These are phyloP conservation scores for Ichneumoninae sp. DNA, from an alignment of 2,888 invertebrate genomes.

Conservation along the genomic window DNA sequence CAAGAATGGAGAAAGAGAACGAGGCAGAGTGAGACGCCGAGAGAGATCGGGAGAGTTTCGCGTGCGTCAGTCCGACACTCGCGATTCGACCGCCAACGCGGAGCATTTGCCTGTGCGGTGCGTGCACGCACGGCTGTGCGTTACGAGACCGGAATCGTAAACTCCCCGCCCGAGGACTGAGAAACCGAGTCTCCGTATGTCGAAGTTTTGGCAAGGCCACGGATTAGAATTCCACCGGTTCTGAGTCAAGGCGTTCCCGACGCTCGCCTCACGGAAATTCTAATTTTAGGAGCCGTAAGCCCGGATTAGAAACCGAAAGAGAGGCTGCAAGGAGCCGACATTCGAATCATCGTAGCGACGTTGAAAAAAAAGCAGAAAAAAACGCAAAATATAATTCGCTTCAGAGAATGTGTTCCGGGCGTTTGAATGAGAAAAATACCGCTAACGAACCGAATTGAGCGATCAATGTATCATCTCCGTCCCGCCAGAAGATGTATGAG, in stretches of 20 bases:
- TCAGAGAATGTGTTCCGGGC: not conserved
- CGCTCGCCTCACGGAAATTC: not conserved
- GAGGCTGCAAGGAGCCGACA: not conserved
- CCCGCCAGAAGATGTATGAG: slow-evolving; percentile 13
- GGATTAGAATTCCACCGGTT: not conserved
- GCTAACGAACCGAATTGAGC: slow-evolving; percentile 37
- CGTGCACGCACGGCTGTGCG: slow-evolving; percentile 63
- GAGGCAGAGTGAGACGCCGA: not conserved
- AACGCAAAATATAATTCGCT: not conserved
- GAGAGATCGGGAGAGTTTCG: slow-evolving; percentile 48
- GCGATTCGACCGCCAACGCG: slow-evolving; percentile 67
- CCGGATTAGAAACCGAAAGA: slow-evolving; percentile 3
- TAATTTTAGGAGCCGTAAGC: slow-evolving; percentile 7
- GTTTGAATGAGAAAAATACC: not conserved
- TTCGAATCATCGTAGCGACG: not conserved
- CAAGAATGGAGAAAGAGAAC: slow-evolving; percentile 27
- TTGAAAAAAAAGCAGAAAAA: not conserved
- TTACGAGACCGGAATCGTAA: slow-evolving; percentile 75
- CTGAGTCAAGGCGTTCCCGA: slow-evolving; percentile 2
- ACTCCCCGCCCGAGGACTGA: slow-evolving; percentile 61
- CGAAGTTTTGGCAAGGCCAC: slow-evolving; percentile 62
- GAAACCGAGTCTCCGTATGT: slow-evolving; percentile 27
- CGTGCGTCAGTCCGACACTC: slow-evolving; percentile 69
- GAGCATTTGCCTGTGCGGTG: slow-evolving; percentile 62
- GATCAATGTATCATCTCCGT: slow-evolving; percentile 28